Evolutionary conservation across 2,113 vertebrate species (phyloP).

Genomic region (Syngnathus floridae): DNA sequence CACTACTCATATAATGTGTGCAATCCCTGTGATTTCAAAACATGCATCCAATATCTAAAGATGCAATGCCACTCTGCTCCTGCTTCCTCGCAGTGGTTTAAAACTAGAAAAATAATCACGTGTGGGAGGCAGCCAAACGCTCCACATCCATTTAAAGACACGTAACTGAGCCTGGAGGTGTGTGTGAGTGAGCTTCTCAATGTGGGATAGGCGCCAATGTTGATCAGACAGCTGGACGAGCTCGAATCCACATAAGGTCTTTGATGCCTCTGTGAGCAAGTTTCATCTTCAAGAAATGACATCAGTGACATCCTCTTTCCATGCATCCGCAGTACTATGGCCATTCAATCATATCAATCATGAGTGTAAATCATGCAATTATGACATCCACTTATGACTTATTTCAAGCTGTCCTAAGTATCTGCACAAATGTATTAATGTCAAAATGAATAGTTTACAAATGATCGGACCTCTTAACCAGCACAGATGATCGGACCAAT

Average conservation of each 20-base stretch:
- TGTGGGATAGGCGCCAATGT: constrained; percentile 13
- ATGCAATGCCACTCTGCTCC: not conserved
- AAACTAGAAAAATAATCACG: not conserved
- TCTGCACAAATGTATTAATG: not conserved
- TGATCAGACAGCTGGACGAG: constrained; percentile 33
- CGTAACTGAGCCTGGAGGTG: constrained; percentile 18
- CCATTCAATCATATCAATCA: not conserved
- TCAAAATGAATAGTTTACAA: not conserved
- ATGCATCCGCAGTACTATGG: constrained; percentile 9
- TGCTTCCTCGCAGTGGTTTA: not conserved
- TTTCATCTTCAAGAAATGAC: constrained; percentile 47
- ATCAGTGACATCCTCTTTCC: constrained; percentile 10
- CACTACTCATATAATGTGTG: no score
- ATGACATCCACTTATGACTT: not conserved
- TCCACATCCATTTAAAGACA: constrained; percentile 20
- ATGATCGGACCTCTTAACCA: not conserved
- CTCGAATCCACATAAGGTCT: constrained; percentile 19
- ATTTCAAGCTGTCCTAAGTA: not conserved
- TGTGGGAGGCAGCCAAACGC: not conserved
- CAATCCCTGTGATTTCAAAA: not conserved
- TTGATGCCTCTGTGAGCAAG: constrained; percentile 22
- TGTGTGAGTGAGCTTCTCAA: constrained; percentile 1
- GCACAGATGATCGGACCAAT: not conserved
- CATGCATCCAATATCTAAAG: not conserved
- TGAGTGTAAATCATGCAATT: not conserved